Conservation (phyloP, 2,797 vertebrate genomes). For the Limnodromus scolopaceus region DNA sequence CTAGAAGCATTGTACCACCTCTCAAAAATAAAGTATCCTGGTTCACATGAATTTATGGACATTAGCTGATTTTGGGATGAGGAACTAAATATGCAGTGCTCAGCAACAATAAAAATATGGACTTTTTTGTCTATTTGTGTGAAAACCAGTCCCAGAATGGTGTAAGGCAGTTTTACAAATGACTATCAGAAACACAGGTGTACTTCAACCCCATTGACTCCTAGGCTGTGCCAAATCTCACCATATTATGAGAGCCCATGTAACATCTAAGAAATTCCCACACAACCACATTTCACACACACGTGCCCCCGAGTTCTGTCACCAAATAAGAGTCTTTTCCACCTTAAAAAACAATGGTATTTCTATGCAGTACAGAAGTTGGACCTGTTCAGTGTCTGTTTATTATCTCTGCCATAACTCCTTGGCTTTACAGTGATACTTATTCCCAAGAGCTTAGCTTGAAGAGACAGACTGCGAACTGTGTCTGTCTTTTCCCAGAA, state of each 20-base stretch:
- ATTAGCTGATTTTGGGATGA: background rate
- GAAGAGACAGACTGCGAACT: background rate
- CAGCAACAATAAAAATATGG: rapidly evolving
- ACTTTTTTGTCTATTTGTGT: background rate
- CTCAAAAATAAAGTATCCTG: background rate
- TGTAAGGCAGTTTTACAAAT: background rate
- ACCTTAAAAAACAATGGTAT: background rate
- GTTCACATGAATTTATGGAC: background rate
- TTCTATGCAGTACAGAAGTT: background rate
- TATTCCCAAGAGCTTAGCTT: background rate
- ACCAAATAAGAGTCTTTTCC: background rate
- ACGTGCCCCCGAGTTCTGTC: background rate
- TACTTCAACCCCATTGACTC: background rate
- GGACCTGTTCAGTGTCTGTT: background rate
- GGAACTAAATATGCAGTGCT: background rate
- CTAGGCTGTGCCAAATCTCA: background rate
- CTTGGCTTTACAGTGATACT: background rate
- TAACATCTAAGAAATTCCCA: background rate
- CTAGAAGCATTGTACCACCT: background rate
- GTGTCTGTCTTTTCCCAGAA: background rate
- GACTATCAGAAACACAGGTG: background rate
- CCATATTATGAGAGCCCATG: rapidly evolving
- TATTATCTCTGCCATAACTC: background rate
- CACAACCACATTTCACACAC: too few relatives aligned
- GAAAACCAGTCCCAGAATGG: background rate